A percentile compares a stretch with the other conserved stretches of the same genome.
Conservation (phyloP, 2,113 vertebrate genomes). For the Felis chaus region DNA sequence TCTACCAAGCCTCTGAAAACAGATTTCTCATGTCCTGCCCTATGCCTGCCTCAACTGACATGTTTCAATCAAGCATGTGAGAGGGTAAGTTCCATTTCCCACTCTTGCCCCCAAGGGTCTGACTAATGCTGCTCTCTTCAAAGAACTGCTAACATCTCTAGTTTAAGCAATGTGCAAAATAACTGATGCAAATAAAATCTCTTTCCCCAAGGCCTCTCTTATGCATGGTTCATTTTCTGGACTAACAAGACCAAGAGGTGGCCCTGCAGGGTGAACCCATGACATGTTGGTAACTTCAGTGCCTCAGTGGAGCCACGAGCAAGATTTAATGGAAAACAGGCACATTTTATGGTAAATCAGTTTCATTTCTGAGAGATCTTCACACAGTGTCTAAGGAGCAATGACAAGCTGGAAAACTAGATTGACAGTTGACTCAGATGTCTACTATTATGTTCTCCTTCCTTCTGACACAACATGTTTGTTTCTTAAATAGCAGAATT, state of each 20-base stretch:
- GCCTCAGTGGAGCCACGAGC: neutral
- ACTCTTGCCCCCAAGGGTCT: neutral
- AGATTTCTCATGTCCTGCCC: neutral
- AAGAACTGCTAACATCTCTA: neutral
- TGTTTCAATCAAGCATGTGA: neutral
- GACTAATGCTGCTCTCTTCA: constrained; percentile 35
- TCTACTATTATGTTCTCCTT: neutral
- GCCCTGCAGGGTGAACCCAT: neutral
- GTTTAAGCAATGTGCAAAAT: constrained; percentile 49
- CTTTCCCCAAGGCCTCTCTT: neutral
- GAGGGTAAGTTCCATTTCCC: neutral
- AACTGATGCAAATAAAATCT: neutral
- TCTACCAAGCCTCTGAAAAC: neutral
- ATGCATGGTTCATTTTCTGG: neutral
- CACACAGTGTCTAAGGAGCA: neutral
- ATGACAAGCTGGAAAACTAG: constrained; percentile 2
- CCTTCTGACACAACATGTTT: neutral
- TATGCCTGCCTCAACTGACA: neutral
- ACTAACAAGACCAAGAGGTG: neutral
- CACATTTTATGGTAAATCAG: constrained; percentile 54
- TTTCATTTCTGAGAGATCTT: constrained; percentile 23
- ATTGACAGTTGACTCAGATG: neutral
- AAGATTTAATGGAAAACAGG: constrained; percentile 12
- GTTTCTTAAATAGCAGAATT: neutral
- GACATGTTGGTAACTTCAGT: neutral